phyloP scores from a whole-genome alignment of 2,888 invertebrate genomes.

The Noctua fimbriata region DNA sequence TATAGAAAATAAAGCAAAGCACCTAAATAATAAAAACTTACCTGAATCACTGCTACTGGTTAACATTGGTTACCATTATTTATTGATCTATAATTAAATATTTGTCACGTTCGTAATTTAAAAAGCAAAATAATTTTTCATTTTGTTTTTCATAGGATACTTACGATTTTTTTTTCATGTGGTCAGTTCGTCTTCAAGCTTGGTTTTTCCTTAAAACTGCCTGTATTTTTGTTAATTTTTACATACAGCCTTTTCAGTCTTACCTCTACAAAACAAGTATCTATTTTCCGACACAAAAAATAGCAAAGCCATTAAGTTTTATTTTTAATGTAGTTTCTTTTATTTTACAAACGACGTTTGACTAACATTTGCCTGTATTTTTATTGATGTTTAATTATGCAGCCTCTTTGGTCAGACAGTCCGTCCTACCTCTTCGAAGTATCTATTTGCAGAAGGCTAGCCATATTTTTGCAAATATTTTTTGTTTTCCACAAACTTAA shows the following conservation, averaged over 20 bases:
- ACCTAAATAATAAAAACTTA: no score
- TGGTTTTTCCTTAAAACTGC: no score
- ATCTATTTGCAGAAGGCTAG: background rate
- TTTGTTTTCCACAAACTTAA: background rate
- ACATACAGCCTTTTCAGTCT: background rate
- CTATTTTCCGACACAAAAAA: background rate
- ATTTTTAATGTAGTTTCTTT: background rate
- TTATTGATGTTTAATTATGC: background rate
- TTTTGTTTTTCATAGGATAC: background rate
- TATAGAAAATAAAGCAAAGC: no score
- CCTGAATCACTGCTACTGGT: no score
- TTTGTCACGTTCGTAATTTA: background rate
- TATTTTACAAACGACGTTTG: background rate
- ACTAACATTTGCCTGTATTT: background rate
- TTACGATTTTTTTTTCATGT: no score
- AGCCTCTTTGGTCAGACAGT: background rate
- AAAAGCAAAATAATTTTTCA: background rate
- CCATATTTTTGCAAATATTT: background rate
- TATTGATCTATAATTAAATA: background rate
- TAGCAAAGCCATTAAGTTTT: background rate
- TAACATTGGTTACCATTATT: no score
- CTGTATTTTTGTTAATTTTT: background rate
- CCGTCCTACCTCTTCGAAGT: background rate
- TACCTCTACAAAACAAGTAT: background rate
- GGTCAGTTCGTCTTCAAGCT: background rate